These are phyloP conservation scores for Xerus rutilus DNA, from an alignment of 2,797 vertebrate genomes.

Conservation along the genomic window DNA sequence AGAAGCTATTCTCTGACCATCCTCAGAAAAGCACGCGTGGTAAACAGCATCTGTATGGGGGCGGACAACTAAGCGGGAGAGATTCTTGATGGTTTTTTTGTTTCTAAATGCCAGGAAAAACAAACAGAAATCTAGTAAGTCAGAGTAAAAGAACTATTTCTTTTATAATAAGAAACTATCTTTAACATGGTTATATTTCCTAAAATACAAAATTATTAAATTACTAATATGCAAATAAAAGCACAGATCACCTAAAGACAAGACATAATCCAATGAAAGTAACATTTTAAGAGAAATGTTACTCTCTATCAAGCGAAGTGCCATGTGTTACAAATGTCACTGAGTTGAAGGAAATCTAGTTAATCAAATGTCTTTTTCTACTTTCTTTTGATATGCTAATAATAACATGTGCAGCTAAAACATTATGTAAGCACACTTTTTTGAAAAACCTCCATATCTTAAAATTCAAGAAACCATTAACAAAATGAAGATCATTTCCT, in stretches of 20 bases:
- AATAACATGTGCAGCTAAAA: slow-evolving; percentile 29
- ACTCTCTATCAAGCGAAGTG: not conserved
- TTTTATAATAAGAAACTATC: slow-evolving; percentile 1
- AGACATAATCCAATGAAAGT: slow-evolving; percentile 7
- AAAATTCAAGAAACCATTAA: slow-evolving; percentile 36
- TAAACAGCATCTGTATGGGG: slow-evolving; percentile 96
- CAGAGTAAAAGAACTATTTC: slow-evolving; percentile 46
- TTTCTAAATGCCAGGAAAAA: slow-evolving; percentile 90
- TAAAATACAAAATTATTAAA: slow-evolving; percentile 66
- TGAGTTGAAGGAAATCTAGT: slow-evolving; percentile 42
- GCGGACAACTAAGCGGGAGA: slow-evolving; percentile 95
- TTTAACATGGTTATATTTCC: slow-evolving; percentile 24
- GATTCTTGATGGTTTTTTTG: slow-evolving; percentile 92
- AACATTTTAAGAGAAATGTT: slow-evolving; percentile 28
- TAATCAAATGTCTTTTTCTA: slow-evolving; percentile 57
- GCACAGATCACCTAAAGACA: slow-evolving; percentile 21
- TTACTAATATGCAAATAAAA: slow-evolving; percentile 58
- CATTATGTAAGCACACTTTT: not conserved
- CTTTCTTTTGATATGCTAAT: slow-evolving; percentile 52
- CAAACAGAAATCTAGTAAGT: slow-evolving; percentile 69
- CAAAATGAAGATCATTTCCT: slow-evolving; percentile 41
- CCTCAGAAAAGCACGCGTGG: slow-evolving; percentile 96
- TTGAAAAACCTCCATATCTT: slow-evolving; percentile 32
- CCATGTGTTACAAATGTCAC: slow-evolving; percentile 40
- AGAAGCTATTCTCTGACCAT: slow-evolving; percentile 94